These are phyloP conservation scores for Drosophila sordidula DNA, from an alignment of 2,888 invertebrate species.

Conservation along the genomic window DNA sequence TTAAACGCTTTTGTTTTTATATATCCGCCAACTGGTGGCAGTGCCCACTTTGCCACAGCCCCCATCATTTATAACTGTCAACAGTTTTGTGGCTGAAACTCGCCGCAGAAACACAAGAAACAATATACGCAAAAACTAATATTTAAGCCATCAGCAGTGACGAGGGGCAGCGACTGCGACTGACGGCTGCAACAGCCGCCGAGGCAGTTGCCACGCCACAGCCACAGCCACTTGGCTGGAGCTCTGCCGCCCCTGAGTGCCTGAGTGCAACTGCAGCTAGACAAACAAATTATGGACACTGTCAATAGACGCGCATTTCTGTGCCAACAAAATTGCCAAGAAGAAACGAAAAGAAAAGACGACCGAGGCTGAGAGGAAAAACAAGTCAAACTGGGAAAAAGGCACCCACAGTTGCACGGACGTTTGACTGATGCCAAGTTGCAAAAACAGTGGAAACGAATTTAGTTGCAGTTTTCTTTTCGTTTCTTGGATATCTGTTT, in stretches of 20 bases:
- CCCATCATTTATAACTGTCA: conserved; percentile 81
- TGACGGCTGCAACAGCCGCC: conserved; percentile 28
- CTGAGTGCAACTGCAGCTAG: conserved; percentile 56
- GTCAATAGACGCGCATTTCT: conserved; percentile 79
- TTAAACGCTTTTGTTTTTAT: conserved; percentile 31
- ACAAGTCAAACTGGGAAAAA: conserved; percentile 34
- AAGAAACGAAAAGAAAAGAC: conserved; percentile 17
- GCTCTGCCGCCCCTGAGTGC: not conserved
- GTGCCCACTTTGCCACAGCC: conserved; percentile 46
- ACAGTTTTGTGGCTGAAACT: conserved; percentile 72
- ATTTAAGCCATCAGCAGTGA: conserved; percentile 76
- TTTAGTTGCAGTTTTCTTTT: conserved; percentile 54
- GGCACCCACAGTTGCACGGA: conserved; percentile 69
- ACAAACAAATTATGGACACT: conserved; percentile 82
- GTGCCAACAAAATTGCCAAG: conserved; percentile 67
- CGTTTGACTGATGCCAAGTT: conserved; percentile 73
- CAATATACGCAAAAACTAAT: conserved; percentile 62
- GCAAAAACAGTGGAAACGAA: conserved; percentile 33
- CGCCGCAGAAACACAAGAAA: conserved; percentile 38
- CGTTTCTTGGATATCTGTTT: conserved; percentile 13
- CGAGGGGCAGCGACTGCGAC: conserved; percentile 27
- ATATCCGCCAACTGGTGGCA: conserved; percentile 33
- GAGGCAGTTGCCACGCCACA: conserved; percentile 52
- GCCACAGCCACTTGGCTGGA: conserved; percentile 1
- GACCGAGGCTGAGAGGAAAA: conserved; percentile 11